A percentile compares a stretch with the other conserved stretches of the same genome.
Evolutionary conservation across 2,113 vertebrate genomes (phyloP).

Genomic region (Isichthys henryi): DNA sequence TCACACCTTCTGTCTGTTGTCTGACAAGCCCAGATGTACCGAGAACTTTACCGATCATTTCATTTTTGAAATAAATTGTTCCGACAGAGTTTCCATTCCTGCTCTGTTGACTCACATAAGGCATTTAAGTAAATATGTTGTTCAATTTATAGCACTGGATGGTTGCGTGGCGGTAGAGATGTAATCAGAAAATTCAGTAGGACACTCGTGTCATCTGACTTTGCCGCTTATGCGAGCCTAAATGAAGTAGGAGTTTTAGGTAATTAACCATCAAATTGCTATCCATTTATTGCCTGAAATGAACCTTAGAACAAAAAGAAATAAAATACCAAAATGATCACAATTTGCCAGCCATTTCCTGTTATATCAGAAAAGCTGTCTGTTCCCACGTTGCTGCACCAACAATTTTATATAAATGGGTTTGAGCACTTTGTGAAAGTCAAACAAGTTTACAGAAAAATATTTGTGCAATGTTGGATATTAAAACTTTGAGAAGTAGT

Average conservation of each 20-base stretch:
- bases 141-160: not conserved
- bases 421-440: not conserved
- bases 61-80: not conserved
- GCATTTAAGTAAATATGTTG: not conserved
- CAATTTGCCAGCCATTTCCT: not conserved
- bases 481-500: not conserved
- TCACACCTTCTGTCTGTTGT: not conserved
- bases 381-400: not conserved
- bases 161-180: not conserved
- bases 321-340: not conserved
- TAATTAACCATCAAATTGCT: not conserved
- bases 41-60: not conserved
- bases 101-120: not conserved
- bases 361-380: not conserved
- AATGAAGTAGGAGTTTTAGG: not conserved
- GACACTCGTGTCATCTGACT: not conserved
- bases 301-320: not conserved
- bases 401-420: not conserved
- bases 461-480: not conserved
- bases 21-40: not conserved
- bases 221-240: not conserved
- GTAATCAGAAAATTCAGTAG: not conserved
- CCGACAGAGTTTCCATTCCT: not conserved
- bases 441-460: not conserved
- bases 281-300: not conserved